Evolutionary conservation across 1,140 invertebrate genomes (phyloP).

Genomic region (Microvelia longipes): DNA sequence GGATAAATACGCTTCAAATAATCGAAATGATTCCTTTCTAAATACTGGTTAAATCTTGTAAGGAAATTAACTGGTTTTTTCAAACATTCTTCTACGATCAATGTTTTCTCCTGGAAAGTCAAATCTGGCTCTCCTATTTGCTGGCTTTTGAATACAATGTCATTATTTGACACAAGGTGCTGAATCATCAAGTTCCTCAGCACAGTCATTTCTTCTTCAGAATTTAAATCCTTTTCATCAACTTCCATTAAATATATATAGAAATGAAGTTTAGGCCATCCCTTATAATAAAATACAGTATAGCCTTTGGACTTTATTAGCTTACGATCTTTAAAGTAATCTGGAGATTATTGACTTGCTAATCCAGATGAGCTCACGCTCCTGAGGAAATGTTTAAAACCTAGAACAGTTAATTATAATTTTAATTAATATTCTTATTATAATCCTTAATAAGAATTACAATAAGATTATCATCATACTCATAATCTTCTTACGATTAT

Average conservation of each 20-base stretch:
- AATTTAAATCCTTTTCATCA: neutral
- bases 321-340: too few species aligned
- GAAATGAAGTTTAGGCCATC: too few species aligned
- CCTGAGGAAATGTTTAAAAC: too few species aligned
- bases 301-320: too few species aligned
- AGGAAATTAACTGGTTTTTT: conserved; percentile 51
- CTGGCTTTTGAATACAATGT: conserved; percentile 37
- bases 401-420: too few species aligned
- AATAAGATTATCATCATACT: too few species aligned
- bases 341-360: too few species aligned
- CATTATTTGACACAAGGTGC: conserved; percentile 14
- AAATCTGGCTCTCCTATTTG: conserved; percentile 61
- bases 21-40: conserved; percentile 46
- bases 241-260: conserved; percentile 1
- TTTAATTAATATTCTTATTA: too few species aligned
- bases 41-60: conserved; percentile 53
- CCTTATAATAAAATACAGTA: too few species aligned
- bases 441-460: too few species aligned
- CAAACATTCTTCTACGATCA: conserved; percentile 48
- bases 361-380: too few species aligned
- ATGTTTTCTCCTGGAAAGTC: conserved; percentile 44
- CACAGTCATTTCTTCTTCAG: neutral
- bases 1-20: conserved; percentile 36
- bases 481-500: too few species aligned
- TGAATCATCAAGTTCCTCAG: conserved; percentile 11